A percentile compares a stretch with the other conserved stretches of the same genome.
These are phyloP conservation scores for Cariama cristata DNA, from an alignment of 2,113 vertebrate species.

Conservation along the genomic window DNA sequence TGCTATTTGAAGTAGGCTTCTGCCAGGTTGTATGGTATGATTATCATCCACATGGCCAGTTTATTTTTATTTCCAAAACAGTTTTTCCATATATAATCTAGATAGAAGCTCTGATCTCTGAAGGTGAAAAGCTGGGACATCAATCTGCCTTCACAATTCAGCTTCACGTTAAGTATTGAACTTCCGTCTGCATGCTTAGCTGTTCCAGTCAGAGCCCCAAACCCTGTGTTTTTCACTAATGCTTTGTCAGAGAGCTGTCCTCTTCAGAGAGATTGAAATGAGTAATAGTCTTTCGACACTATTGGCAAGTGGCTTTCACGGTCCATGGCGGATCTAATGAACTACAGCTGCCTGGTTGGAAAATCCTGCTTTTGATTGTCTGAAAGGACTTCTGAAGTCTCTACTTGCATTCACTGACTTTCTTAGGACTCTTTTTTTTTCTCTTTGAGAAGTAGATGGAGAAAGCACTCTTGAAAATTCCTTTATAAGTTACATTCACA, in stretches of 20 bases:
- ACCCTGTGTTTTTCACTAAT: neutral
- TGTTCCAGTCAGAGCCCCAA: neutral
- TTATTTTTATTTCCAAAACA: neutral
- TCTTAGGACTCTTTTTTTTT: neutral
- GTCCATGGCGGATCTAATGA: conserved; percentile 63
- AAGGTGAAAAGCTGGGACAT: neutral
- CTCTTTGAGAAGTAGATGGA: neutral
- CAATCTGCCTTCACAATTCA: neutral
- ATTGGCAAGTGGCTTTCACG: conserved; percentile 71
- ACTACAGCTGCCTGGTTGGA: conserved; percentile 63
- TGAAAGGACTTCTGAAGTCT: conserved; percentile 43
- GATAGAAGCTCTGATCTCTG: neutral
- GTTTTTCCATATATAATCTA: neutral
- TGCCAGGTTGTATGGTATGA: neutral
- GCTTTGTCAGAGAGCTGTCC: conserved; percentile 38
- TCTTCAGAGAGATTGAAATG: conserved; percentile 51
- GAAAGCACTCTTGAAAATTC: neutral
- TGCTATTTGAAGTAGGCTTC: neutral
- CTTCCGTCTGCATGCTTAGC: neutral
- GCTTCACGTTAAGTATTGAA: neutral
- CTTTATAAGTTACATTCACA: neutral
- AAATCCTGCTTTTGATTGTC: conserved; percentile 58
- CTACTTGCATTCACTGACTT: conserved; percentile 10
- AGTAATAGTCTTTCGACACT: conserved; percentile 43
- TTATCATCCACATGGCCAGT: neutral